Percentiles rank a stretch among this genome's conserved stretches.
Conservation (phyloP, 2,797 vertebrate species). For the Bovichtus diacanthus region DNA sequence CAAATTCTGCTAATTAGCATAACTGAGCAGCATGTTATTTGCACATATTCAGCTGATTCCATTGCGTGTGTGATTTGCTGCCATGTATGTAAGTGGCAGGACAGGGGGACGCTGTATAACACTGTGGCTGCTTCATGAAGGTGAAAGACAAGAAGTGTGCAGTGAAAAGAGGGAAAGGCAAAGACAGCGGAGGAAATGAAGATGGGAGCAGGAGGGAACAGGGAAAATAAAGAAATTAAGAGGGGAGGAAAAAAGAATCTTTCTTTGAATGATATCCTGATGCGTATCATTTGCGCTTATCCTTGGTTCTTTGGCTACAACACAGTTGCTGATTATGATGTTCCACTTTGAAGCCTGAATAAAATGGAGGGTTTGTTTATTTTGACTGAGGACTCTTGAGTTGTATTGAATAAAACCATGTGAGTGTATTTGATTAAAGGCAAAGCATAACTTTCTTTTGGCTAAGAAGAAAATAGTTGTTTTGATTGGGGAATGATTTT, state of each 20-base stretch:
- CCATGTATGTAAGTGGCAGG: conserved; percentile 1
- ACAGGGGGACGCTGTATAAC: neutral
- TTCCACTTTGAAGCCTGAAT: conserved; percentile 1
- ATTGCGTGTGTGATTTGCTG: conserved; percentile 22
- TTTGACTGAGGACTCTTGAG: conserved; percentile 11
- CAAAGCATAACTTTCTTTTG: conserved; percentile 13
- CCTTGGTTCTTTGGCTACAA: conserved; percentile 1
- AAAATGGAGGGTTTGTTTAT: conserved; percentile 33
- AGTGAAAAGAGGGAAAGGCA: conserved; percentile 6
- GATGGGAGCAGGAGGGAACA: neutral
- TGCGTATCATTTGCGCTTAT: conserved; percentile 11
- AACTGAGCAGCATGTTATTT: conserved; percentile 20
- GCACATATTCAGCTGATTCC: conserved; percentile 30
- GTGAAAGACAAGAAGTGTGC: neutral
- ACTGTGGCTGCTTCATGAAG: conserved; percentile 18
- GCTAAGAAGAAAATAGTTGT: conserved; percentile 22
- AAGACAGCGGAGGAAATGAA: neutral
- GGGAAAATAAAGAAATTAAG: neutral
- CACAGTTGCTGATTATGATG: conserved; percentile 17
- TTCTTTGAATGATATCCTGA: neutral
- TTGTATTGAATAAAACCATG: conserved; percentile 7
- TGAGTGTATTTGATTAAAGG: conserved; percentile 37
- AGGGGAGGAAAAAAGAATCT: neutral
- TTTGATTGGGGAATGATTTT: conserved; percentile 19
- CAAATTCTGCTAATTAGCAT: conserved; percentile 12